Percentiles rank a stretch among this genome's conserved stretches.
phyloP scores from a whole-genome alignment of 1,140 invertebrate species.

The Vanessa tameamea region DNA sequence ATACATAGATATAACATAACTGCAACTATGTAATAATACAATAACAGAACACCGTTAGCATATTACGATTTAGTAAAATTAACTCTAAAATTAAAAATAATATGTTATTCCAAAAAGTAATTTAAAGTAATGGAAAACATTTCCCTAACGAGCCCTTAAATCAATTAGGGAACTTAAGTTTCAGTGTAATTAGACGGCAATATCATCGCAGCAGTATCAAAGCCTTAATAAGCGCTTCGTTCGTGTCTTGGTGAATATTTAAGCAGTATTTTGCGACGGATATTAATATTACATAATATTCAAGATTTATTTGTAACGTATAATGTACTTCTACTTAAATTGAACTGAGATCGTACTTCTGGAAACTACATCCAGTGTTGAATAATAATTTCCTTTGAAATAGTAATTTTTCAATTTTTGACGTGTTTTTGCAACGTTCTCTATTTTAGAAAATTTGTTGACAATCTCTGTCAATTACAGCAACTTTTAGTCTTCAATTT shows the following conservation, averaged over 20 bases:
- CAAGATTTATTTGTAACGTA: neutral
- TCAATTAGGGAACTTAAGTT: conserved; percentile 39
- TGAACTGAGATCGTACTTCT: neutral
- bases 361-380: neutral
- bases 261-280: neutral
- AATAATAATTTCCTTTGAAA: too few relatives aligned
- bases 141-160: conserved; percentile 32
- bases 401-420: too few relatives aligned
- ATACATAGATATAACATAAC: neutral
- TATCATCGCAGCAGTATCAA: conserved; percentile 26
- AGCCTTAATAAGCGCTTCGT: conserved; percentile 15
- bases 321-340: neutral
- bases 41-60: too few relatives aligned
- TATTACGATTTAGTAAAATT: neutral
- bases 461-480: too few relatives aligned
- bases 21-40: neutral
- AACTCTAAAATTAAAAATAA: neutral
- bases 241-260: conserved; percentile 26
- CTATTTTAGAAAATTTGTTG: too few relatives aligned
- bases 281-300: conserved; percentile 11
- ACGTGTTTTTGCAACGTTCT: too few relatives aligned
- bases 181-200: conserved; percentile 38
- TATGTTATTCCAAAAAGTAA: neutral
- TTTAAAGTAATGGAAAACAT: conserved; percentile 17
- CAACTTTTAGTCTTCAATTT: too few relatives aligned